Evolutionary conservation across 2,797 vertebrate genomes (phyloP), one percentile per base, ranked within the genome.

Genomic region (Pogonophryne albipinna): DNA sequence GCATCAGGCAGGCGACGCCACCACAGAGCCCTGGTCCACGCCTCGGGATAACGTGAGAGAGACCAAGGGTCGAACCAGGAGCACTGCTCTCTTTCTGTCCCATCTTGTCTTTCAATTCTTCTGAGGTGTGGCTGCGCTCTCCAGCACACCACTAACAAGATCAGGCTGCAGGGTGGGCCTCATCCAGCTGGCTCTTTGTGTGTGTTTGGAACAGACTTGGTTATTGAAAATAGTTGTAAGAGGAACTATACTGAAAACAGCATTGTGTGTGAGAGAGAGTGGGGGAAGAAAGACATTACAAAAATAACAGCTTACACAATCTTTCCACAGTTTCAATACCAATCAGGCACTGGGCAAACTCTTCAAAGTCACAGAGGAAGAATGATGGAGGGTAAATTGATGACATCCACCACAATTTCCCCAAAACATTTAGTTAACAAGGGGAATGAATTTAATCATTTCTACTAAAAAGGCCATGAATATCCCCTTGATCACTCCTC

Each of bases 111-210:
- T 83, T 90, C 41, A 77, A 85, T 89, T 91, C 71, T 85, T 79
- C 67, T 66, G 86, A 93, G 92, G 91, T 91, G 93, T 94, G 93
- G 92, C 87, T 63, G 76, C 17, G 2, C 87, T 93, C 86, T 89
- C 69, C 70, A 69, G 84, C 74, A 41, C 91, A 83, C 83, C 51
- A 50, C 91, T 95, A 94, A 94, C 91, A 89, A 92, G 89, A 94
- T 92, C 93, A 94, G 92, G 93, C 91, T 94, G 93, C 77, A 69
- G 90, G 87, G 82, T 91, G 91, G 90, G 88, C 87, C 86, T 85
- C 85, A 47, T 84, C 87, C 85, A 91, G 87, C 90, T 91, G 89
- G 88, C 77, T 88, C 83, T 83, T 65, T 71, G 71, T 74, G 76
- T 50, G 51, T 74, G 73, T 80, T 82, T 85, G 76, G 82, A 90